These are phyloP conservation scores for Leptinotarsa tumamoca DNA, from an alignment of 2,888 invertebrate species.

Conservation along the genomic window DNA sequence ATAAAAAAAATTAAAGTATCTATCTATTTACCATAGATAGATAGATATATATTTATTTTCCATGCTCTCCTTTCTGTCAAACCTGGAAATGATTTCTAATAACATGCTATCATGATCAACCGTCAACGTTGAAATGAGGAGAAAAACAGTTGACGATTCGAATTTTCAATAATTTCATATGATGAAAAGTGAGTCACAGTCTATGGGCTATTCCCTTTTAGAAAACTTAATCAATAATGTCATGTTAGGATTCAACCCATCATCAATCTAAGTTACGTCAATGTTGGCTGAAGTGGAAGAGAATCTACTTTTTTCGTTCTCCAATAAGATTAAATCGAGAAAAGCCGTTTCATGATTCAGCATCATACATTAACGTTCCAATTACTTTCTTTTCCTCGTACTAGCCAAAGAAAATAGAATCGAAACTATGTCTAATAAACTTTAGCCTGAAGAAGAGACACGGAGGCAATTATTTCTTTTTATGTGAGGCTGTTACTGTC, in stretches of 20 bases:
- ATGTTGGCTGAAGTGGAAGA: not conserved
- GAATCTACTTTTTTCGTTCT: not conserved
- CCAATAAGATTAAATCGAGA: not conserved
- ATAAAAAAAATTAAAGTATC: too few relatives aligned
- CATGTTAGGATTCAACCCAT: not conserved
- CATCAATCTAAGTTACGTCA: not conserved
- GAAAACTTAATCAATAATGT: not conserved
- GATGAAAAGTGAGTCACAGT: not conserved
- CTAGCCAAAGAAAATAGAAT: slow-evolving; percentile 1
- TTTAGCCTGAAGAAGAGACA: not conserved
- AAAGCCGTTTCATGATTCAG: not conserved
- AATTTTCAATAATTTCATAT: not conserved
- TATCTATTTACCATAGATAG: too few relatives aligned
- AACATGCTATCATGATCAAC: too few relatives aligned
- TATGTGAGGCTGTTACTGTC: not conserved
- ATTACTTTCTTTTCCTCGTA: slow-evolving; percentile 1
- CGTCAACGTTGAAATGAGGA: not conserved
- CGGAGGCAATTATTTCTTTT: not conserved
- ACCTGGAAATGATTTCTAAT: too few relatives aligned
- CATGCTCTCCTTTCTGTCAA: too few relatives aligned
- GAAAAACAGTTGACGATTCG: not conserved
- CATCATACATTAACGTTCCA: slow-evolving; percentile 1
- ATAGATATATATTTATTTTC: too few relatives aligned
- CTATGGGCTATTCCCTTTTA: not conserved
- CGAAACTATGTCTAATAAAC: slow-evolving; percentile 3